Percentiles rank a stretch among this genome's conserved stretches.
Evolutionary conservation across 1,140 invertebrate genomes (phyloP).

Genomic region (Drosophila kanapiae): DNA sequence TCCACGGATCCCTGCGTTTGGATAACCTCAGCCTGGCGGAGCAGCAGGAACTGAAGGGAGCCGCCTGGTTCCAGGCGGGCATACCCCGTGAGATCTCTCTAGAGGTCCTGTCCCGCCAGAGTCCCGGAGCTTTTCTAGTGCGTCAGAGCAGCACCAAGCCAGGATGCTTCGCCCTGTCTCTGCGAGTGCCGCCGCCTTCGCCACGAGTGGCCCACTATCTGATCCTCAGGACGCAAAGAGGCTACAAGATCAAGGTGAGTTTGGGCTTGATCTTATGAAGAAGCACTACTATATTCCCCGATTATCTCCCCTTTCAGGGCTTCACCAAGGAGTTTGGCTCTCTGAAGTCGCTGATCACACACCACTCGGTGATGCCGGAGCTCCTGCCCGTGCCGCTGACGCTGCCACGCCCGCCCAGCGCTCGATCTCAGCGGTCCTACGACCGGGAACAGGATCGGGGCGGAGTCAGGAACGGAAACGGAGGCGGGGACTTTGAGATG

Average conservation of each 20-base stretch:
- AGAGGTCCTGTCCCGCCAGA: conserved; percentile 95
- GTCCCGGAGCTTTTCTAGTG: conserved; percentile 97
- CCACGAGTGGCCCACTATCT: conserved; percentile 97
- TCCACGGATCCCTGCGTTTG: conserved; percentile 88
- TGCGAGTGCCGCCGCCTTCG: conserved; percentile 97
- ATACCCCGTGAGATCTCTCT: conserved; percentile 97
- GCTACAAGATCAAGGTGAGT: conserved; percentile 97
- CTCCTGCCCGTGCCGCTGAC: conserved; percentile 96
- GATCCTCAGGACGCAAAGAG: conserved; percentile 95
- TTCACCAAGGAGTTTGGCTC: conserved; percentile 98
- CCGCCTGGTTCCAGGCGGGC: conserved; percentile 98
- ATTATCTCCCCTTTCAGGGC: conserved; percentile 88
- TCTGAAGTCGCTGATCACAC: conserved; percentile 95
- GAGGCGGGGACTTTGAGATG: conserved; percentile 88
- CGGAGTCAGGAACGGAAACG: neutral
- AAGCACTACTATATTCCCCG: neutral
- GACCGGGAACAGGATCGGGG: conserved; percentile 16
- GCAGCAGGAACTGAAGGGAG: conserved; percentile 93
- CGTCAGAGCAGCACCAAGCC: conserved; percentile 97
- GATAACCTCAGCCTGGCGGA: conserved; percentile 90
- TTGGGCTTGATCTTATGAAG: neutral
- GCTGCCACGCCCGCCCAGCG: conserved; percentile 90
- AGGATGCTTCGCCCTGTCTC: conserved; percentile 97
- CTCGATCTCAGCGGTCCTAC: conserved; percentile 85
- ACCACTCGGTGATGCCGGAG: conserved; percentile 98